Percentiles rank a stretch among this genome's conserved stretches.
These are phyloP conservation scores for Rynchops niger DNA, from an alignment of 2,113 vertebrate genomes.

Conservation along the genomic window DNA sequence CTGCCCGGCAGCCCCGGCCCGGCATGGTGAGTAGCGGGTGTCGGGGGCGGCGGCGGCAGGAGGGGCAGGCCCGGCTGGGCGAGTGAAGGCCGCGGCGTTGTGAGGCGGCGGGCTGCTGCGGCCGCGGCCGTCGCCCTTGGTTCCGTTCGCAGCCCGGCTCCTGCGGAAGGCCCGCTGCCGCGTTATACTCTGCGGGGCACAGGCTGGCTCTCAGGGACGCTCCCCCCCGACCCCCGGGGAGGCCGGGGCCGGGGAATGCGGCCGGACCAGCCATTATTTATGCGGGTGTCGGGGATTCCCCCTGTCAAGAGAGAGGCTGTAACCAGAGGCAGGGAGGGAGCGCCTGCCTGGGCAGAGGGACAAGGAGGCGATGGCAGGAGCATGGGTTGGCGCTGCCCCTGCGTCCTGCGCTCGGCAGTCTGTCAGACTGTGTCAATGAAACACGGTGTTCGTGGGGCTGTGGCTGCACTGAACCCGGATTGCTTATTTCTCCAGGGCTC, in stretches of 20 bases:
- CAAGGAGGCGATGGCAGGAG: background rate
- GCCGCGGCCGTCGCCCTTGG: background rate
- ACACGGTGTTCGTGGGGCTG: accelerated
- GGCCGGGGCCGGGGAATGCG: background rate
- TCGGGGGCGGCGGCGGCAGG: background rate
- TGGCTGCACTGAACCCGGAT: background rate
- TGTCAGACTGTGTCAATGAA: accelerated
- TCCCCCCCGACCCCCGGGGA: background rate
- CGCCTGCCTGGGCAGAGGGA: background rate
- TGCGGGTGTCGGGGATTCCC: background rate
- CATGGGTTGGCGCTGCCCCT: background rate
- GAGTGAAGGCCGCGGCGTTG: background rate
- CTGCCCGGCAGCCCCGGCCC: background rate
- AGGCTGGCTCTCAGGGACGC: background rate
- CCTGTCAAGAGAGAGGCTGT: accelerated
- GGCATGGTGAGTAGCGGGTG: background rate
- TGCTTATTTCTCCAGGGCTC: background rate
- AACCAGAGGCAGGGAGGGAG: background rate
- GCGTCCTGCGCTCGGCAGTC: accelerated
- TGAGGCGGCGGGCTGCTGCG: background rate
- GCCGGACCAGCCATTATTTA: background rate
- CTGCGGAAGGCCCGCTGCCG: background rate
- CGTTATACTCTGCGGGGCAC: too few species aligned
- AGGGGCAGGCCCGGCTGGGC: background rate
- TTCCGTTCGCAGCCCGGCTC: background rate